These are phyloP conservation scores for Fulmarus glacialis DNA, from an alignment of 2,113 vertebrate genomes.

Conservation along the genomic window DNA sequence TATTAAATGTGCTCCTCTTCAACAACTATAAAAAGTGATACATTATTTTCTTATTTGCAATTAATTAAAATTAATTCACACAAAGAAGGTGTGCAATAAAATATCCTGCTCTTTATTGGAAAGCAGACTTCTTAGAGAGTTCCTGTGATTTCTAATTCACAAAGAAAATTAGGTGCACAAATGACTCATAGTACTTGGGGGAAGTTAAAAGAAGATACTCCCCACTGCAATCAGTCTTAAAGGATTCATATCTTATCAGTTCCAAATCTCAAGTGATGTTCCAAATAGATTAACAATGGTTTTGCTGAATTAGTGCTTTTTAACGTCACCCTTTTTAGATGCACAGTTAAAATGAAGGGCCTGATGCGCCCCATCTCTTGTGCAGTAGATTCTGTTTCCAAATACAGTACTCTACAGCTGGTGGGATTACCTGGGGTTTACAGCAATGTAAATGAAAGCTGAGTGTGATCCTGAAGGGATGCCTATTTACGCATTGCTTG, in stretches of 20 bases:
- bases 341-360: neutral
- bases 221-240: neutral
- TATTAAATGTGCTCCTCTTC: neutral
- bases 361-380: neutral
- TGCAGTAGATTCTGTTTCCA: neutral
- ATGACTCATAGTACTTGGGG: neutral
- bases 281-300: neutral
- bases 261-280: slow-evolving; percentile 12
- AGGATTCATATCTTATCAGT: neutral
- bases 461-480: neutral
- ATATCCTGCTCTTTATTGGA: slow-evolving; percentile 9
- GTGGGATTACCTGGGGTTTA: neutral
- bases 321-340: neutral
- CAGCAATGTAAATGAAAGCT: neutral
- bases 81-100: slow-evolving; percentile 58
- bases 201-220: slow-evolving; percentile 16
- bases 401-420: neutral
- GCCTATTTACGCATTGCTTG: neutral
- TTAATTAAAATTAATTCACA: slow-evolving; percentile 39
- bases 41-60: neutral
- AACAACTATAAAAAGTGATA: neutral
- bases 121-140: slow-evolving; percentile 21
- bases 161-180: slow-evolving; percentile 61
- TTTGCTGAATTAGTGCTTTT: neutral
- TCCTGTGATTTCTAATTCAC: slow-evolving; percentile 48